Evolutionary conservation across 2,113 vertebrate species (phyloP).

Genomic region (Mesitornis unicolor): DNA sequence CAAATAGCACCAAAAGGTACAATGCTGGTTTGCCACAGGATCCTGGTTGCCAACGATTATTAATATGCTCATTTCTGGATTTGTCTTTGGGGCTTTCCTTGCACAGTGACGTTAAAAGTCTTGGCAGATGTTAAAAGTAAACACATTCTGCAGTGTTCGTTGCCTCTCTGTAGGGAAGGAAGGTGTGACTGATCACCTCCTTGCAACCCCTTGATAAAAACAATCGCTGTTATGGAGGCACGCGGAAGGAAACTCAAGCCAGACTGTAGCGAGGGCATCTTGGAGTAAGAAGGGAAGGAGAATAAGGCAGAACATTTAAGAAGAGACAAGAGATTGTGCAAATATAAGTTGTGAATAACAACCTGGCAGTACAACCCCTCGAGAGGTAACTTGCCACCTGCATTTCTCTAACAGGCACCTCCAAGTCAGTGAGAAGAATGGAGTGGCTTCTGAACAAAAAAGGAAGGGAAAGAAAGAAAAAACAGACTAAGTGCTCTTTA

Average conservation of each 20-base stretch:
- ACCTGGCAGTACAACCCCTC: slow-evolving; percentile 48
- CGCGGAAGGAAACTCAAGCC: slow-evolving; percentile 16
- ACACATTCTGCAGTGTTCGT: slow-evolving; percentile 52
- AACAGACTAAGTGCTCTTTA: background rate
- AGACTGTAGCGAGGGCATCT: background rate
- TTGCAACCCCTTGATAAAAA: slow-evolving; percentile 58
- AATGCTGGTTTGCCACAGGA: background rate
- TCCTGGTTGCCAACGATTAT: slow-evolving; percentile 67
- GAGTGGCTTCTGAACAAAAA: slow-evolving; percentile 16
- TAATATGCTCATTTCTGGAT: slow-evolving; percentile 67
- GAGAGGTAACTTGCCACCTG: slow-evolving; percentile 53
- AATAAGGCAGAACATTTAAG: slow-evolving; percentile 40
- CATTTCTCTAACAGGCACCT: slow-evolving; percentile 14
- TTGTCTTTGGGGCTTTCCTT: slow-evolving; percentile 64
- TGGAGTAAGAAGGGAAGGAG: slow-evolving; percentile 30
- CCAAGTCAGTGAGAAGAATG: background rate
- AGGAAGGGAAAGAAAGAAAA: background rate
- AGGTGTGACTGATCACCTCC: slow-evolving; percentile 67
- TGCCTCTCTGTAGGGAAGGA: slow-evolving; percentile 66
- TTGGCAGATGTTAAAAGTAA: slow-evolving; percentile 76
- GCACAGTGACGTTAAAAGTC: slow-evolving; percentile 45
- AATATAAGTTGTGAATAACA: slow-evolving; percentile 76
- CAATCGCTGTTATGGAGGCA: slow-evolving; percentile 54
- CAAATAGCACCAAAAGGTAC: slow-evolving; percentile 57
- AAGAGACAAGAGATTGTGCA: slow-evolving; percentile 82